Evolutionary conservation across 2,888 invertebrate species (phyloP), one percentile per base, ranked within the genome.

Genomic region (Alitta virens): DNA sequence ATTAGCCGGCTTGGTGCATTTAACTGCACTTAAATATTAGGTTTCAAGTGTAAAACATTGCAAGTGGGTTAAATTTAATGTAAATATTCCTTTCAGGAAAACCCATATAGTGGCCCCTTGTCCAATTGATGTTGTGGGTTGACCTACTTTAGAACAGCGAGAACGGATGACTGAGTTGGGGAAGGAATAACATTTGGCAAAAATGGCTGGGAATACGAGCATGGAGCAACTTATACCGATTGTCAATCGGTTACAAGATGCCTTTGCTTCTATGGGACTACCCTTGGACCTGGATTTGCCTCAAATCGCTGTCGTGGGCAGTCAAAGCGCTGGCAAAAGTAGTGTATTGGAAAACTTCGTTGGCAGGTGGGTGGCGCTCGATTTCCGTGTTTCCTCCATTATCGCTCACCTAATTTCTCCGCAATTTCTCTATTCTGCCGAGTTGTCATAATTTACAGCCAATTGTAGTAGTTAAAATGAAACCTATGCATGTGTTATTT

Each of bases 321-420:
- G 98, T 82, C 99, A 99, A 85, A 96, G 96, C 82, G 99, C 99
- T 82, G 99, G 99, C 83, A 99, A 99, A 87, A 97, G 97, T 85
- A 98, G 97, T 68, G 99, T 99, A 70, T 87, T 99, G 84, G 99
- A 99, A 87, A 99, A 99, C 86, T 99, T 99, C 85, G 99, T 99
- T 79, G 99, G 99, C 68, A 78, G 76, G 81, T 82, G 67, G 67
- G 63, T 64, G 54, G 46, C 7, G 3, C n/a, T 46, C 7, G 9
- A 46, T 46, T 33, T 33, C 33, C 33, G 5, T 33, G 33, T 33
- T 7, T 33, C 33, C 12, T 33, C 5, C 12, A 33, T 33, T 33
- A 33, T 33, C 33, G 33, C 33, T 33, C 33, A 33, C 33, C 5
- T 33, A 7, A 12, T 7, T 7, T 7, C 33, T 33, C 12, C 33